Evolutionary conservation across 2,888 invertebrate species (phyloP), one percentile per base, ranked within the genome.

Genomic region (Chrysolina americana): DNA sequence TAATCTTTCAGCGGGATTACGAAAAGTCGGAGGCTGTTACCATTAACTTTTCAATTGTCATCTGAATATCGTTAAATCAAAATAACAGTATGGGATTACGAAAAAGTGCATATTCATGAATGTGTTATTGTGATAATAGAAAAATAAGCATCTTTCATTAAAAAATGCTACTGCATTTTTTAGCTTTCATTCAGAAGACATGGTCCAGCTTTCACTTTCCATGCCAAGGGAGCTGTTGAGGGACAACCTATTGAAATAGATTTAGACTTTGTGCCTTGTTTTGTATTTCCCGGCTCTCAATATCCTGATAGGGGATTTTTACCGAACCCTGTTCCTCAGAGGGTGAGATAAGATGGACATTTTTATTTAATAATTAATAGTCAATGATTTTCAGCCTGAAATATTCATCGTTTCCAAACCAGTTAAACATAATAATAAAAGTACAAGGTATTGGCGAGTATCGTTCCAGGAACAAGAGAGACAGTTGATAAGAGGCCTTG

Each of bases 401-500:
- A 69, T 69, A 28, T 75, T 69, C 48, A 65, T 75, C 17, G 72
- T 75, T 17, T 48, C 66, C 23, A 75, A 75, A 41, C 47, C 65
- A 8, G 63, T 64, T 11, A 68, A 68, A 71, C 19, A 17, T 15
- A 59, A 41, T 36, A n/a, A 62, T 53, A 59, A 63, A 50, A 50
- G 62, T 17, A 50, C 44, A 48, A 63, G 62, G 41, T 75, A 72
- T 56, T 75, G 75, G 75, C 68, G 66, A 28, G 15, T 75, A 47
- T 69, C 71, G 10, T 75, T 75, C n/a, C 75, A 75, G 36, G 48
- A 15, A 28, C 75, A 75, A 44, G 75, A 75, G 44, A 71, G 75
- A 47, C 10, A 48, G 6, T 36, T 75, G 15, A 56, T 75, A 11
- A 21, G 44, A 9, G 59, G 44, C 23, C 68, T 68, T n/a, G 65